Evolutionary conservation across 2,797 vertebrate genomes (phyloP), one percentile per base, ranked within the genome.

Genomic region (Naso thynnoides): DNA sequence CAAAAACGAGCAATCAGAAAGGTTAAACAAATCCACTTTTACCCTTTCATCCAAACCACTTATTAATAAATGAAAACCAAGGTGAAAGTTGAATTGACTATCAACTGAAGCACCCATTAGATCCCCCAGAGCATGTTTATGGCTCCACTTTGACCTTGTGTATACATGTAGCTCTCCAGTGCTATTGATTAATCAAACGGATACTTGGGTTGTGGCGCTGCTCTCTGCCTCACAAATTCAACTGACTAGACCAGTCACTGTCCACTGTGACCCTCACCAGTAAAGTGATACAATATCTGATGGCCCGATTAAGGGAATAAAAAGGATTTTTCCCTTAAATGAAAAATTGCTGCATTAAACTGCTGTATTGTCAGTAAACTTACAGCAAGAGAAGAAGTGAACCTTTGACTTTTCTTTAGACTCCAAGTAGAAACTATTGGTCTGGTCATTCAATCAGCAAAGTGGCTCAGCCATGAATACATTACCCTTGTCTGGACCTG

Each of bases 401-500:
- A 52, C 38, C 59, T 57, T 82, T 60, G 55, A 53, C 57, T 72
- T 75, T 55, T 44, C 16, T 74, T 70, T 49, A 27, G 26, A 59
- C 61, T 62, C 6, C 8, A 16, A 26, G 33, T 14, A 42, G 41
- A 76, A 69, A 67, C 61, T 57, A 26, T 75, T 80, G 60, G 62
- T 39, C 53, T 63, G 65, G 65, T 81, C 75, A 63, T 89, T 84
- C 79, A 87, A 89, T 90, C 83, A 81, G 81, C 68, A 68, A 87
- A 90, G 84, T 81, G 83, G 63, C 44, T 85, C 58, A 3, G 45
- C 76, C 66, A 33, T 70, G 85, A 89, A 92, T 90, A 60, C 62
- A 88, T 89, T 88, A 87, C 73, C 87, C 86, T 87, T 84, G 86
- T 67, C 75, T 54, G 42, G 86, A 81, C 83, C 78, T 71, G 73